Evolutionary conservation across 2,797 vertebrate genomes (phyloP), one percentile per base, ranked within the genome.

Genomic region (Euphonia xanthogaster): DNA sequence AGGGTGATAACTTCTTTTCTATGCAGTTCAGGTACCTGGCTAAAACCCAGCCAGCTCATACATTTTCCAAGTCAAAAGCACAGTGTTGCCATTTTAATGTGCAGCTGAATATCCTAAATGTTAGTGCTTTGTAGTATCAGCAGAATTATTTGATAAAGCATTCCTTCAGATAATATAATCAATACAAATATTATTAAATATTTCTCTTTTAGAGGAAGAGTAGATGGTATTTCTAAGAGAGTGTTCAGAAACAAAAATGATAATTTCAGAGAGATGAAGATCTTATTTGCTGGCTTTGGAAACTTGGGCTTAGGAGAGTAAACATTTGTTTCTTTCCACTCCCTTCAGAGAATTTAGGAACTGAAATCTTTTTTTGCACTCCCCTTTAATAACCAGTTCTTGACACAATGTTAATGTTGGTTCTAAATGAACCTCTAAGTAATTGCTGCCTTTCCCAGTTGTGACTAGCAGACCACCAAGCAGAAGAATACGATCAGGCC

Each of bases 21-120:
- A 11, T 28, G 4, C 24, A 40, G 23, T 68, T 92, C 44, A 54
- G 39, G 48, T 35, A 39, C 20, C 27, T 27, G 40, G 55, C 22
- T 61, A 62, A 94, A 80, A 80, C 24, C 40, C 53, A 47, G 39
- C 44, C 50, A 86, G 31, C 19, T 95, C 48, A 58, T 66, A 86
- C 35, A 84, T 86, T 97, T 97, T 96, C 90, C 73, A 93, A 92
- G 45, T 91, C 85, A 93, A 91, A 96, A 94, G 28, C 24, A 54
- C 19, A 37, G 45, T 45, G 44, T 18, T 86, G n/a, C 25, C 13
- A 21, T 70, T 87, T 66, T 45, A 63, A 67, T 39, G 45, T 21
- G 70, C 58, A 44, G 16, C 9, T 0, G 3, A 5, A 83, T 70
- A 78, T 75, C 31, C 42, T 55, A 80, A 76, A 57, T 21, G 11